phyloP scores from a whole-genome alignment of 2,113 vertebrate genomes.

The Carollia perspicillata region DNA sequence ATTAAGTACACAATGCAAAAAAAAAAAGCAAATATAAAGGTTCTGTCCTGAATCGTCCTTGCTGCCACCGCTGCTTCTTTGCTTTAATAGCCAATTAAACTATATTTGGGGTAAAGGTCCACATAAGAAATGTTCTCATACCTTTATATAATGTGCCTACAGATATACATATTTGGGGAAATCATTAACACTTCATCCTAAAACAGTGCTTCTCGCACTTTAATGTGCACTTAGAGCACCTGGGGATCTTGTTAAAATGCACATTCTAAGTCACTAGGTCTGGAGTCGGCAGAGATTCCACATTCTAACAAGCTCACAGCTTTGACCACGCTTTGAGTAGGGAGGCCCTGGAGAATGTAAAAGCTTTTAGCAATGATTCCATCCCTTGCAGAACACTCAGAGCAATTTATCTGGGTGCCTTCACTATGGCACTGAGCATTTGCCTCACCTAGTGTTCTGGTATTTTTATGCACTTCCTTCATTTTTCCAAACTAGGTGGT shows the following conservation, averaged over 20 bases:
- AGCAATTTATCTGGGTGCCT: background rate
- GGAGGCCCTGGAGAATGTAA: background rate
- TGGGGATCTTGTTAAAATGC: conserved; percentile 10
- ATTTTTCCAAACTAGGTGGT: background rate
- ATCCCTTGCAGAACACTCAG: background rate
- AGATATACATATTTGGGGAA: background rate
- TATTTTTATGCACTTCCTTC: background rate
- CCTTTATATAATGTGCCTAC: background rate
- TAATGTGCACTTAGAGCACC: background rate
- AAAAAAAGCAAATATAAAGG: conserved; percentile 6
- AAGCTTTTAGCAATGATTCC: background rate
- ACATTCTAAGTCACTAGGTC: background rate
- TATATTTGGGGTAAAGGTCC: background rate
- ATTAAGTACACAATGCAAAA: background rate
- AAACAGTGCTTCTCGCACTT: background rate
- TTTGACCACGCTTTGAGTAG: background rate
- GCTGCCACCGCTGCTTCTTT: background rate
- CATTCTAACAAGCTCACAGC: background rate
- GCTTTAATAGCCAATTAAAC: background rate
- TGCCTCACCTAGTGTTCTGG: background rate
- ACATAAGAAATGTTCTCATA: background rate
- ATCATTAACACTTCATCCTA: background rate
- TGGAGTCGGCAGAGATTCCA: background rate
- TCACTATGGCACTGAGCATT: background rate
- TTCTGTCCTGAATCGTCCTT: background rate